Base-by-base conservation (phyloP, 2,888 invertebrate genomes). In the Melolontha melolontha region DNA sequence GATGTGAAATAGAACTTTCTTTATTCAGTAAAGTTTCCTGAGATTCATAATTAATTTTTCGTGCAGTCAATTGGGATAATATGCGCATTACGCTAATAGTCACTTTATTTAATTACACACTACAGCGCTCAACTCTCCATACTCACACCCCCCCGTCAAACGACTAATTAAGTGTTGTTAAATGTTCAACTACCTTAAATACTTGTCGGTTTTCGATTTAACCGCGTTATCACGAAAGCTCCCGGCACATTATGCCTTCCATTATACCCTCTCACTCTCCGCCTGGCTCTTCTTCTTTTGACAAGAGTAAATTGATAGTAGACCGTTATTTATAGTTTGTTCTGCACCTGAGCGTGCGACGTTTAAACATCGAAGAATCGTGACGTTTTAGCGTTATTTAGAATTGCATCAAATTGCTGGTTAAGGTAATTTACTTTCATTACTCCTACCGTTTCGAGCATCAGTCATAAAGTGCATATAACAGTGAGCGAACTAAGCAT, bases 281-380 rank as follows among this genome's bases (percentile, higher is more conserved):
- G 10, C 7, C 34, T 34, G 8, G 1, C 1, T 2, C 8, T 6
- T 62, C 29, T 62, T 47, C 59, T 39, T 47, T 62, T 47, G 47
- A 47, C 34, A 62, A 47, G 34, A 47, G 34, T 62, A 34, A 62
- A 62, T 62, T 62, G 59, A 62, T 62, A 47, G 59, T 49, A 39
- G 44, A 62, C 16, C 34, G 47, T 62, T 62, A 62, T 62, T 62
- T 62, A 62, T 62, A 34, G 59, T 62, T 47, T 8, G 47, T 34
- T 62, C 47, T 16, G 34, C 47, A 47, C 59, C 59, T n/a, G 39
- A 59, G 39, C 59, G 34, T 62, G 44, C 59, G 29, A 47, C 42
- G 10, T 34, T 34, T 34, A 34, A 6, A 6, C 8, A 1, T 34
- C 34, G 10, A 34, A 34, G 34, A 34, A 34, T 8, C 14, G 29